Conservation (phyloP, 1,140 invertebrate species). For the Stenopsyche tienmushanensis region DNA sequence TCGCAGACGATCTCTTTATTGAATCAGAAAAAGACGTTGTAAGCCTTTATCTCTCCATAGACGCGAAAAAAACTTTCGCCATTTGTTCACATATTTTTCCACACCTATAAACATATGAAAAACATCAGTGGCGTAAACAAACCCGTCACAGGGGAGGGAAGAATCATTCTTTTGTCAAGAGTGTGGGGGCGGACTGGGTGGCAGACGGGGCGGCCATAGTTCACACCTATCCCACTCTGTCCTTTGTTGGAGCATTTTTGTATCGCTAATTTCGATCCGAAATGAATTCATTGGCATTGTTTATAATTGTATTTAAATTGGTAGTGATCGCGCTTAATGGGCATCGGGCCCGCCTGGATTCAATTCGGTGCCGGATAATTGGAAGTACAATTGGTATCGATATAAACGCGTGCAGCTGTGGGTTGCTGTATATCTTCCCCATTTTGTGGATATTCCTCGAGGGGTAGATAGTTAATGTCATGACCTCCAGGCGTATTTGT, state of each 20-base stretch:
- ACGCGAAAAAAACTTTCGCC: slow-evolving; percentile 25
- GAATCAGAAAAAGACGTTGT: not conserved
- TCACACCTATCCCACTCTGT: not conserved
- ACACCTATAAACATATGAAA: slow-evolving; percentile 41
- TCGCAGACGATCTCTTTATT: not conserved
- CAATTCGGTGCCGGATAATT: too few relatives aligned
- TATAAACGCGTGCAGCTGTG: not conserved
- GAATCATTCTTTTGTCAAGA: slow-evolving; percentile 8
- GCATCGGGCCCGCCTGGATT: not conserved
- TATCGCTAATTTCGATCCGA: not conserved
- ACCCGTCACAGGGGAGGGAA: slow-evolving; percentile 26
- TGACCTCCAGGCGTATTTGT: slow-evolving; percentile 41
- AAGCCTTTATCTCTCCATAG: not conserved
- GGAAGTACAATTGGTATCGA: not conserved
- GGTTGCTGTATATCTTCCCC: not conserved
- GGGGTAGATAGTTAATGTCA: slow-evolving; percentile 40
- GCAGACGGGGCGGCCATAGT: not conserved
- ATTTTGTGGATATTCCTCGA: slow-evolving; percentile 11
- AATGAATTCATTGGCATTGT: too few relatives aligned
- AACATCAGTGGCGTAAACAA: slow-evolving; percentile 39
- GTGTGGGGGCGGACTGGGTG: not conserved
- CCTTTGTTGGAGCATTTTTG: not conserved
- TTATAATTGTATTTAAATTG: too few relatives aligned
- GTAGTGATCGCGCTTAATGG: not conserved
- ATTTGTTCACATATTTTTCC: slow-evolving; percentile 39